Base-by-base conservation (phyloP, 37 sponge, comb jelly and placozoan species). In the Amphimedon queenslandica region DNA sequence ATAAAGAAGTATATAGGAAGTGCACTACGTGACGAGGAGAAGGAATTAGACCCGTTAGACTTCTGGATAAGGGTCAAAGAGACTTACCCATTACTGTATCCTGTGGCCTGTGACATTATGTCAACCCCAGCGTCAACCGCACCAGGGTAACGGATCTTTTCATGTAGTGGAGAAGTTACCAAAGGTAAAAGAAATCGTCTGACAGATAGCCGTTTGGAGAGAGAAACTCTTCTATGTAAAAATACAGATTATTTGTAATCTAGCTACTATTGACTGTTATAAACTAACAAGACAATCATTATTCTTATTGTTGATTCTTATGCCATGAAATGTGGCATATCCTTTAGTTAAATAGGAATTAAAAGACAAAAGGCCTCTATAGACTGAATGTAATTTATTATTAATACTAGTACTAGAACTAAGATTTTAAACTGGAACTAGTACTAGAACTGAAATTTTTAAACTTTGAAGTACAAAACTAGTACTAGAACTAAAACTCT, bases 111-210 rank as follows among this genome's bases (percentile, higher is more conserved):
- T 70, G 71, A 70, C 51, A 70, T 70, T 23, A 4, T 70, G 30
- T 42, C 71, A 43, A 40, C 51, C 5, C 71, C 71, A 41, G 71
- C 71, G 3, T 70, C 71, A 70, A 41, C 71, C 37, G 71, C 71
- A 3, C 71, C 71, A 30, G 71, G 37, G 37, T 42, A 70, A 30
- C 42, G 51, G 37, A 23, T 4, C 68, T 70, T 70, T 23, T 70
- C 71, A 28, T 4, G 37, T n/a, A 70, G 71, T 40, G 71, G 71
- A 42, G 43, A 70, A 42, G 71, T 47, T 4, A 36, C 71, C 2
- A 70, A 18, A 16, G 71, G 71, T 27, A 40, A 4, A 70, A 39
- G 71, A 16, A 70, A 70, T 40, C 37, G 43, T 27, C 11, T 70
- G 43, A n/a, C 11, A 23, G 71, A 70, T 29, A 28, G 40, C 30